Evolutionary conservation across 2,797 vertebrate genomes (phyloP).

Genomic region (Perodicticus potto): DNA sequence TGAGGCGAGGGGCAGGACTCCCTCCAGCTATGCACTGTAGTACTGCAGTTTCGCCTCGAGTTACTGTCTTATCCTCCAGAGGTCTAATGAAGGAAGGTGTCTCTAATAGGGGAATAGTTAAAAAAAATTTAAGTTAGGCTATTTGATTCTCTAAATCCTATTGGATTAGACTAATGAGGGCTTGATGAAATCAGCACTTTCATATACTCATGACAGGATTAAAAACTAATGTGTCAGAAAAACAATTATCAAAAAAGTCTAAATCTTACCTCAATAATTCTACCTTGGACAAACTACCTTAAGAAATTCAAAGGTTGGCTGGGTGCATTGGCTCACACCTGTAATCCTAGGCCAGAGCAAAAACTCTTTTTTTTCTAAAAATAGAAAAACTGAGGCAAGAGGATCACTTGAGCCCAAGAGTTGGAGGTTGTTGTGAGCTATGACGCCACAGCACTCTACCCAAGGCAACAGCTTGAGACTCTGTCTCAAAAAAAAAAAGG

Average conservation of each 20-base stretch:
- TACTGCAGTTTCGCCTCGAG: conserved; percentile 91
- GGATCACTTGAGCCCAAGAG: too few species aligned
- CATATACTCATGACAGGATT: background rate
- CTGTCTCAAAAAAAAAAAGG: too few species aligned
- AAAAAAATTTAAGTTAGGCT: conserved; percentile 1
- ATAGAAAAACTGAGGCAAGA: too few species aligned
- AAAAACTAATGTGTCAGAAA: conserved; percentile 58
- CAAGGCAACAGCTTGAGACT: too few species aligned
- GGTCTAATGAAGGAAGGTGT: conserved; percentile 92
- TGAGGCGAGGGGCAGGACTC: conserved; percentile 91
- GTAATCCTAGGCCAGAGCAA: too few species aligned
- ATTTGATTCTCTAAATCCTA: background rate
- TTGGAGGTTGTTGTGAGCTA: too few species aligned
- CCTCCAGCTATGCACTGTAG: conserved; percentile 92
- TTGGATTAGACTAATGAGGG: background rate
- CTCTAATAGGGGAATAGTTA: conserved; percentile 83
- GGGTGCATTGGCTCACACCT: too few species aligned
- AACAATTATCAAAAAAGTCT: conserved; percentile 52
- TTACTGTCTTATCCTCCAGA: conserved; percentile 90
- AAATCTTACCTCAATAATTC: conserved; percentile 30
- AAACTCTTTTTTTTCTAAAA: too few species aligned
- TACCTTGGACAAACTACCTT: background rate
- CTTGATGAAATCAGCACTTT: conserved; percentile 20
- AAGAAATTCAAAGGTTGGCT: conserved; percentile 22
- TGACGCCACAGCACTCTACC: too few species aligned